A percentile compares a stretch with the other conserved stretches of the same genome.
phyloP scores from a whole-genome alignment of 2,113 vertebrate species.

The Gallinago undulata region DNA sequence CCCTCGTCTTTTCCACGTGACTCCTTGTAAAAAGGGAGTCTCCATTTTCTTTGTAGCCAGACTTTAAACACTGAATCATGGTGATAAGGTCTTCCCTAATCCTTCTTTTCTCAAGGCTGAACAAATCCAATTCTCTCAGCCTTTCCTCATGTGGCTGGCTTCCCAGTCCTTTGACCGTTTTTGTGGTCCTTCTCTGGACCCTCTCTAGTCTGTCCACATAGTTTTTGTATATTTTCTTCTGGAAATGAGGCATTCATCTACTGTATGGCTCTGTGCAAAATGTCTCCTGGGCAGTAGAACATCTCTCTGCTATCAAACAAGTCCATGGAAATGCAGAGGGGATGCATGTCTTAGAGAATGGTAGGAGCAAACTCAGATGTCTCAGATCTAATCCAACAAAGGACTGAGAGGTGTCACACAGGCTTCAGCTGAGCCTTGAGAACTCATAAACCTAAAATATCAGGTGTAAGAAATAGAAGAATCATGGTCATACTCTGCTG shows the following conservation, averaged over 20 bases:
- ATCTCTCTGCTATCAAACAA: not conserved
- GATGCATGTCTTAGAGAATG: rapidly evolving
- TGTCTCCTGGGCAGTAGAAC: not conserved
- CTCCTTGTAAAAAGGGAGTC: not conserved
- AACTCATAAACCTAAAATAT: not conserved
- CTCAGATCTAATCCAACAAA: not conserved
- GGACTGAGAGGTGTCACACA: not conserved
- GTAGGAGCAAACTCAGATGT: not conserved
- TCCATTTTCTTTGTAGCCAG: not conserved
- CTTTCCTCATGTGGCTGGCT: not conserved
- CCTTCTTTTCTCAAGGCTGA: not conserved
- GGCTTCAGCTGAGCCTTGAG: not conserved
- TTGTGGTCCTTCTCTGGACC: not conserved
- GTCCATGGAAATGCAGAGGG: not conserved
- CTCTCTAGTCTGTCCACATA: not conserved
- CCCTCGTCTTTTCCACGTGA: not conserved
- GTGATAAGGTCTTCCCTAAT: not conserved
- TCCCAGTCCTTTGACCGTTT: not conserved
- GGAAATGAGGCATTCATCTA: not conserved
- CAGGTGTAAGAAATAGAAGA: not conserved
- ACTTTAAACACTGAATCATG: not conserved
- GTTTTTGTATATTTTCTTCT: not conserved
- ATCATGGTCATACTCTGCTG: not conserved
- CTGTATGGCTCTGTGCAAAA: not conserved
- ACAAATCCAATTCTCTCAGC: not conserved